Base-by-base conservation (phyloP, 2,113 vertebrate genomes). In the Hyaena hyaena region DNA sequence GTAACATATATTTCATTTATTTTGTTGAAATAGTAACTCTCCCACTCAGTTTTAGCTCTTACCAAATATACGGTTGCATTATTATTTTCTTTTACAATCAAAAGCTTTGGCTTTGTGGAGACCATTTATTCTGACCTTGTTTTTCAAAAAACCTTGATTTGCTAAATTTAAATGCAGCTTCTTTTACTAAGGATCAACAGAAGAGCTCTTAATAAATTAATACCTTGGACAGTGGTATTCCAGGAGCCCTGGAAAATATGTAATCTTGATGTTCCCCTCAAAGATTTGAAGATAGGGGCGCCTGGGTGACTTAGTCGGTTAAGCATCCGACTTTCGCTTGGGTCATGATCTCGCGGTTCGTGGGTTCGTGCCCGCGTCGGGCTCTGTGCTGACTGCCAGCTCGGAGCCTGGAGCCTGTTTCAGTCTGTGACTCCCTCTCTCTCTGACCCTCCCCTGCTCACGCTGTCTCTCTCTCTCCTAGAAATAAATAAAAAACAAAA, bases 71-170 rank as follows among this genome's bases (percentile, higher is more conserved):
- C 31, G 73, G 9, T 12, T 80, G 14, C 66, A 58, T 68, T 85
- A 24, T 69, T 58, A 77, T 45, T 87, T 94, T 77, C 55, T 85
- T 87, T 92, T 63, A 93, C 94, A 73, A 76, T 80, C 53, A 66
- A 48, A 94, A 79, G 63, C 8, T 80, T 92, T 84, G 28, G 11
- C 76, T 61, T 61, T 81, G 63, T 63, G 16, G 69, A 93, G n/a
- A 53, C 16, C 16, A 63, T 92, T 84, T 80, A 68, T 17, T 65
- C n/a, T 61, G 23, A 86, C 21, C 16, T 68, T 19, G 58, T 63
- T 96, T 88, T 79, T 86, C 24, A 66, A 77, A 84, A 94, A 68
- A 39, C 6, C 21, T 73, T 50, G 21, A 76, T 65, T 82, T 90
- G 6, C n/a, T 86, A 68, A 74, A 74, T 97, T 73, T 61, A 73